Conservation (phyloP, 2,113 vertebrate species). For the Athene noctua region DNA sequence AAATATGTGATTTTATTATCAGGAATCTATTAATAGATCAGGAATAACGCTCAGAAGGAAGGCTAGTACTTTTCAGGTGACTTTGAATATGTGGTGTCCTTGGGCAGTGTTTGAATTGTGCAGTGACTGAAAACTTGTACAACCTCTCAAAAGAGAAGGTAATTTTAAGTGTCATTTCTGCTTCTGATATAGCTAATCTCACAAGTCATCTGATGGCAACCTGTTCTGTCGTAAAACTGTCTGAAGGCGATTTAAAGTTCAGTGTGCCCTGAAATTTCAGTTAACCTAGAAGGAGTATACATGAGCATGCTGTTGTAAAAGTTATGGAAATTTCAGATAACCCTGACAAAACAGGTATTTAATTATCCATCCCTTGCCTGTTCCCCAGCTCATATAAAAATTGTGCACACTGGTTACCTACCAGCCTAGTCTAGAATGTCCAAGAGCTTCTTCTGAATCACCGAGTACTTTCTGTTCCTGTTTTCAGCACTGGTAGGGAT, state of each 20-base stretch:
- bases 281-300: neutral
- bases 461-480: neutral
- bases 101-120: neutral
- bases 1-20: neutral
- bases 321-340: neutral
- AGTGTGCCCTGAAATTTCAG: neutral
- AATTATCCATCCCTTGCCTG: neutral
- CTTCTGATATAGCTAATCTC: neutral
- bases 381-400: neutral
- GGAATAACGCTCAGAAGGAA: slow-evolving; percentile 17
- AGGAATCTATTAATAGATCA: neutral
- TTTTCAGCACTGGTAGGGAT: neutral
- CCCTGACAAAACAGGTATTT: neutral
- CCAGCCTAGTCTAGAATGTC: no score
- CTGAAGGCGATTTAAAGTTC: neutral
- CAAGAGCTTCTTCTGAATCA: neutral
- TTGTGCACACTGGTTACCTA: neutral
- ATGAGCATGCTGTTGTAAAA: neutral
- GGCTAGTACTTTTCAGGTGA: neutral
- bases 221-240: neutral
- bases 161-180: neutral
- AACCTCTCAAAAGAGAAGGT: neutral
- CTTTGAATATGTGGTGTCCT: neutral
- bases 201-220: neutral
- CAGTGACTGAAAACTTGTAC: neutral